Evolutionary conservation across 2,797 vertebrate genomes (phyloP).

Genomic region (Balearica regulorum): DNA sequence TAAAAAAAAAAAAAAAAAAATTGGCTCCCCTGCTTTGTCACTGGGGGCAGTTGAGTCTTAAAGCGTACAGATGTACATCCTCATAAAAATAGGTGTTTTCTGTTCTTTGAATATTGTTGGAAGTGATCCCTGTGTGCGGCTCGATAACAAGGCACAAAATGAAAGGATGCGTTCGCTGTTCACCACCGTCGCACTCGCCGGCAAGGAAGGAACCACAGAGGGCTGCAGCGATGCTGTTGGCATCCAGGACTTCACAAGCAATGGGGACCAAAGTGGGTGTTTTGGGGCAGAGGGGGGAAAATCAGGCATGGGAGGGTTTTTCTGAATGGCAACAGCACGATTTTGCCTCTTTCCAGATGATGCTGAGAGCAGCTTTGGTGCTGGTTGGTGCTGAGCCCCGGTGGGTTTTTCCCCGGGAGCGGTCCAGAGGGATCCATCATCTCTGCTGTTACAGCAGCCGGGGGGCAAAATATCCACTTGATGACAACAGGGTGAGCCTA

Average conservation of each 20-base stretch:
- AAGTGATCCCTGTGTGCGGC: not conserved
- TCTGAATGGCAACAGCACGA: not conserved
- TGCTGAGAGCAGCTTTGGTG: not conserved
- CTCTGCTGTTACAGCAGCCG: not conserved
- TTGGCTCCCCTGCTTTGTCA: not conserved
- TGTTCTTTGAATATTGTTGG: not conserved
- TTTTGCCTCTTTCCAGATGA: not conserved
- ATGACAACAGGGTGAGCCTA: not conserved
- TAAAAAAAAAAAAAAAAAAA: too few species aligned
- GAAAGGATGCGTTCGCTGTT: not conserved
- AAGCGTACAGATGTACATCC: not conserved
- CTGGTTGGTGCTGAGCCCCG: not conserved
- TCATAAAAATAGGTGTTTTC: not conserved
- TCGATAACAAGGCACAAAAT: not conserved
- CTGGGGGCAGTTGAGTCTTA: not conserved
- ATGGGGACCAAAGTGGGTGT: rapidly evolving
- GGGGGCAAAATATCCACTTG: not conserved
- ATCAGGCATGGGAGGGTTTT: not conserved
- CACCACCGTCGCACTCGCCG: rapidly evolving
- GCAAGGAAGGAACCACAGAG: not conserved
- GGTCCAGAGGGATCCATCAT: not conserved
- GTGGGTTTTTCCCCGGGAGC: rapidly evolving
- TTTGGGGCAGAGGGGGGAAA: not conserved
- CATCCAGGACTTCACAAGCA: not conserved
- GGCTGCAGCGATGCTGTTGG: not conserved